Evolutionary conservation across 2,113 vertebrate genomes (phyloP), one percentile per base, ranked within the genome.

Genomic region (Gymnarchus niloticus): DNA sequence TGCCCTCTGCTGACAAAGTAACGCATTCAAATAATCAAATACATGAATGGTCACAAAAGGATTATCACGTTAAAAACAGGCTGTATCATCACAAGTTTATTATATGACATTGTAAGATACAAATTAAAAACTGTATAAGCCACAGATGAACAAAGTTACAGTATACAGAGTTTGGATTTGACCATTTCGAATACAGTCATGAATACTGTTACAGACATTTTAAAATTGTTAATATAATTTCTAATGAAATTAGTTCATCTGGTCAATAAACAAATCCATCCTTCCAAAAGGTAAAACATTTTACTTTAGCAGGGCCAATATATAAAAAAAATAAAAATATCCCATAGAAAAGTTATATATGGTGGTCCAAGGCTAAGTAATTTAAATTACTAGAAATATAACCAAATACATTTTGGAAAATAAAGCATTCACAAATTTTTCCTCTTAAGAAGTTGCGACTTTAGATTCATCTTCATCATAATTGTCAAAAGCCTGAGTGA

Each of bases 51-150:
- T 14, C n/a, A n/a, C n/a, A n/a, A n/a, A n/a, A n/a, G n/a, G n/a
- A n/a, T n/a, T n/a, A n/a, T n/a, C n/a, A n/a, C n/a, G n/a, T n/a
- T n/a, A n/a, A n/a, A n/a, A n/a, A n/a, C n/a, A n/a, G n/a, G n/a
- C 59, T 51, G 46, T 92, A 91, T 94, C 96, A 96, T 97, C 96
- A 98, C 97, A 98, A 95, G 95, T 99, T 99, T 99, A 99, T 99
- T 99, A 97, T 98, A 97, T 98, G 97, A 97, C 96, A 96, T 97
- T 99, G 96, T 98, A 99, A 97, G 98, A 99, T 95, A 95, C 96
- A 94, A 94, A 94, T 92, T 96, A 97, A 54, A 97, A 97, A 97
- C 96, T 81, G 97, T 95, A 96, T 94, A 96, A 95, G 95, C 95
- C 96, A 93, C 97, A 98, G 95, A 97, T 96, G 96, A 96, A 97